A percentile compares a stretch with the other conserved stretches of the same genome.
Conservation (phyloP, 2,797 vertebrate species). For the Hybognathus amarus region DNA sequence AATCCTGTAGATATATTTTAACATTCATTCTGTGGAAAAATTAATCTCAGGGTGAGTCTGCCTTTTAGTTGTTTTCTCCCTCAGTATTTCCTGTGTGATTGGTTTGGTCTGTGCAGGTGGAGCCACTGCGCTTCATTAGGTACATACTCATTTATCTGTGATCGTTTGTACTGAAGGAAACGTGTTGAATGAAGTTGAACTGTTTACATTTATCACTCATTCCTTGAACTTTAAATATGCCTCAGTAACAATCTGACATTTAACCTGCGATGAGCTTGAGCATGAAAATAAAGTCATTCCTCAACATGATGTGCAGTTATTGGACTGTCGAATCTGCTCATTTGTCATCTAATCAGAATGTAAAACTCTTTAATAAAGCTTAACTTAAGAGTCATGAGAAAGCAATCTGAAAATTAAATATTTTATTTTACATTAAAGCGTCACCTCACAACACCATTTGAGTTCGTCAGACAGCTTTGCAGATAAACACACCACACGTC, state of each 20-base stretch:
- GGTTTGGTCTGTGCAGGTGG: slow-evolving; percentile 17
- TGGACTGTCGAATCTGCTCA: slow-evolving; percentile 59
- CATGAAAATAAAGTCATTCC: slow-evolving; percentile 38
- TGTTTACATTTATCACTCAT: slow-evolving; percentile 16
- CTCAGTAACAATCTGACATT: neutral
- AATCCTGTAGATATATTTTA: neutral
- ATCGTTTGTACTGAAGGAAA: neutral
- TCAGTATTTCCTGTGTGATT: slow-evolving; percentile 54
- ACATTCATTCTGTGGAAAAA: neutral
- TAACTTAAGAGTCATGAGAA: neutral
- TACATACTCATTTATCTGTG: neutral
- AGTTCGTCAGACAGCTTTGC: neutral
- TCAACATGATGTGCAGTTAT: neutral
- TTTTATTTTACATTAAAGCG: slow-evolving; percentile 7
- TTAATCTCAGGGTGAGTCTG: neutral
- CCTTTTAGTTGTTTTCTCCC: slow-evolving; percentile 24
- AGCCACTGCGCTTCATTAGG: neutral
- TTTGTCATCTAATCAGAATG: slow-evolving; percentile 62
- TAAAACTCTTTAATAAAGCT: slow-evolving; percentile 72
- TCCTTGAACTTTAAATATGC: neutral
- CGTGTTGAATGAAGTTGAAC: neutral
- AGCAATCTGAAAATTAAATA: slow-evolving; percentile 4
- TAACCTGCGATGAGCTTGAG: slow-evolving; percentile 25
- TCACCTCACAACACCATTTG: neutral
- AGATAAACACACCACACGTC: neutral